Base-by-base conservation (phyloP, 1,140 invertebrate species). In the Chymomyza costata region DNA sequence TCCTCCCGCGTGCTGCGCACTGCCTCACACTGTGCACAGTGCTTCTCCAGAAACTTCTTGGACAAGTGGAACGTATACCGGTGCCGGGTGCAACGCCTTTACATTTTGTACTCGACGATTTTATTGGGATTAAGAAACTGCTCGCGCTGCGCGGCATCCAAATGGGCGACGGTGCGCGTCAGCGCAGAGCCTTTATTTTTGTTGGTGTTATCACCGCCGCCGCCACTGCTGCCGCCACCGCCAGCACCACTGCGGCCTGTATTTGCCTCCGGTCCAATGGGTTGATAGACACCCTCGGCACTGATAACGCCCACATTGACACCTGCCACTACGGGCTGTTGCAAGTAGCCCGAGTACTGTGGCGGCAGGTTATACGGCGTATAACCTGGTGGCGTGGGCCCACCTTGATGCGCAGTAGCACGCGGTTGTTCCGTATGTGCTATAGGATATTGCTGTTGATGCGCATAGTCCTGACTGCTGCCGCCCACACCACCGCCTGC, bases 31-130 rank as follows among this genome's bases (percentile, higher is more conserved):
- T 84, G 82, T 28, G 64, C 67, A 74, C 82, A 84, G 54, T 84
- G 74, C 73, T 83, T 84, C 65, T 84, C 74, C 76, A 84, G 65
- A 82, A 84, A 84, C 66, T 84, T 84, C 71, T 83, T 83, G 74
- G 82, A 84, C 81, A 84, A 83, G 76, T 83, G 81, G 76, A 84
- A 84, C 68, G 82, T 84, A 84, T 84, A 82, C 71, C 82, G 82
- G 71, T 84, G 82, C 76, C 76, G 82, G 76, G 82, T 84, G 70
- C 82, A 84, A 76, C 82, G 82, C 73, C 82, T 84, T 85, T 85
- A 85, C 83, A 85, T 85, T 57, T 85, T 85, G 59, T 85, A 83
- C 66, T 85, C 84, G 59, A 85, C 71, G 43, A 85, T 85, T 64
- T 84, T 83, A 51, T 82, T 84, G 54, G 83, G 80, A 63, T 85